Percentiles rank a stretch among this genome's conserved stretches.
Evolutionary conservation across 2,113 vertebrate genomes (phyloP).

Genomic region (Gnathochromis pfefferi): DNA sequence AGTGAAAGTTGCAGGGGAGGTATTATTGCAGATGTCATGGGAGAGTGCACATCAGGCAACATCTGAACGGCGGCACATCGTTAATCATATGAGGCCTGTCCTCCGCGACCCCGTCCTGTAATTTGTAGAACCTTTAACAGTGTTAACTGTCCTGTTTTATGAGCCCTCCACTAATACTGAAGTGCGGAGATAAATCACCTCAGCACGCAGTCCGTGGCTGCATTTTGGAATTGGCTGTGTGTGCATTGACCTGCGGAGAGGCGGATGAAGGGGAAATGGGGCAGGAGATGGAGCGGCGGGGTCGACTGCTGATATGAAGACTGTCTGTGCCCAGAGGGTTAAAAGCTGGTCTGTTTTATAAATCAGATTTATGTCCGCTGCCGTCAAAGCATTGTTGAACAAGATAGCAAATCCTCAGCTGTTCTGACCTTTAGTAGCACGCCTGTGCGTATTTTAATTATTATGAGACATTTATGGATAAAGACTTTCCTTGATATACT

Average conservation of each 20-base stretch:
- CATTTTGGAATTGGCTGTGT: slow-evolving; percentile 22
- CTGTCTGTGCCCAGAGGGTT: background rate
- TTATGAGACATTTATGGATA: background rate
- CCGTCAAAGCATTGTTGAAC: background rate
- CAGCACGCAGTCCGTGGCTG: slow-evolving; percentile 34
- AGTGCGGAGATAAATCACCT: slow-evolving; percentile 52
- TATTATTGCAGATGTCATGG: background rate
- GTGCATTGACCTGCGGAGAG: slow-evolving; percentile 26
- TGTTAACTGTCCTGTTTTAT: slow-evolving; percentile 56
- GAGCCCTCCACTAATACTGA: slow-evolving; percentile 35
- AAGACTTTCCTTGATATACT: background rate
- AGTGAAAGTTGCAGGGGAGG: background rate
- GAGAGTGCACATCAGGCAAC: slow-evolving; percentile 11
- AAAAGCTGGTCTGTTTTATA: background rate
- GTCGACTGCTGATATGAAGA: background rate
- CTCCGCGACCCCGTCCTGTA: slow-evolving; percentile 9
- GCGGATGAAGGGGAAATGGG: slow-evolving; percentile 14
- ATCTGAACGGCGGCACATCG: background rate
- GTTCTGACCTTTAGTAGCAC: background rate
- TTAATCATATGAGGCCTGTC: slow-evolving; percentile 35
- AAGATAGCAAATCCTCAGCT: background rate
- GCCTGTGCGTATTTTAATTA: background rate
- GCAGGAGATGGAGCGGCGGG: slow-evolving; percentile 13
- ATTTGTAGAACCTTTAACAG: slow-evolving; percentile 48
- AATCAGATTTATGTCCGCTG: slow-evolving; percentile 9